Evolutionary conservation across 2,113 vertebrate species (phyloP).

Genomic region (Bubo scandiacus): DNA sequence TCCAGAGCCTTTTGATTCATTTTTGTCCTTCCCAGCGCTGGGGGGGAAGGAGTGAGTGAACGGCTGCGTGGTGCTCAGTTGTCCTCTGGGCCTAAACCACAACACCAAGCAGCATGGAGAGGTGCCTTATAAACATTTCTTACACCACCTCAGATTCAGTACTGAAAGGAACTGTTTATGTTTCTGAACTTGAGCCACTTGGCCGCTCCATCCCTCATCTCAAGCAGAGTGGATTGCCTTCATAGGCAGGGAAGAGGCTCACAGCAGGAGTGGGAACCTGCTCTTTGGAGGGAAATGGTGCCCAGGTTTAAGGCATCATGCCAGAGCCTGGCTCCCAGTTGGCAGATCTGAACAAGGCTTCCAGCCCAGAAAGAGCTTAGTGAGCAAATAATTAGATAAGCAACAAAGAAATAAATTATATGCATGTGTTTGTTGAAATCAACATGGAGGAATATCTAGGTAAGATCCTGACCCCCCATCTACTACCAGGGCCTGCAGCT

Average conservation of each 20-base stretch:
- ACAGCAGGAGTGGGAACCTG: neutral
- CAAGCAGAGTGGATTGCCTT: neutral
- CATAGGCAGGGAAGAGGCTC: neutral
- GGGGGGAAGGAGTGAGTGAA: too few species aligned
- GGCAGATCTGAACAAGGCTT: neutral
- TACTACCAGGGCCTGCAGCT: neutral
- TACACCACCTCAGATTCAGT: neutral
- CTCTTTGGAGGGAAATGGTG: rapidly evolving
- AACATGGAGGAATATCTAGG: neutral
- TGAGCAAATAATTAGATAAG: neutral
- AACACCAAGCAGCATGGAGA: neutral
- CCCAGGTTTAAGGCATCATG: neutral
- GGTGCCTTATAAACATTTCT: neutral
- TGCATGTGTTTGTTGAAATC: neutral
- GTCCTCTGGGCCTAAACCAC: too few species aligned
- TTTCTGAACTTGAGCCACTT: neutral
- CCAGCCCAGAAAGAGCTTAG: neutral
- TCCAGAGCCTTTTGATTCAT: too few species aligned
- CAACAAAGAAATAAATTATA: neutral
- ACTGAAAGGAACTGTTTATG: neutral
- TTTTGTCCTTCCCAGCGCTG: too few species aligned
- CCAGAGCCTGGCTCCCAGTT: neutral
- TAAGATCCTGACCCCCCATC: neutral
- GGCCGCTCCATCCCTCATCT: rapidly evolving
- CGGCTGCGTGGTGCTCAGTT: too few species aligned